Conservation (phyloP, 2,888 invertebrate genomes). For the Barypeithes pellucidus region DNA sequence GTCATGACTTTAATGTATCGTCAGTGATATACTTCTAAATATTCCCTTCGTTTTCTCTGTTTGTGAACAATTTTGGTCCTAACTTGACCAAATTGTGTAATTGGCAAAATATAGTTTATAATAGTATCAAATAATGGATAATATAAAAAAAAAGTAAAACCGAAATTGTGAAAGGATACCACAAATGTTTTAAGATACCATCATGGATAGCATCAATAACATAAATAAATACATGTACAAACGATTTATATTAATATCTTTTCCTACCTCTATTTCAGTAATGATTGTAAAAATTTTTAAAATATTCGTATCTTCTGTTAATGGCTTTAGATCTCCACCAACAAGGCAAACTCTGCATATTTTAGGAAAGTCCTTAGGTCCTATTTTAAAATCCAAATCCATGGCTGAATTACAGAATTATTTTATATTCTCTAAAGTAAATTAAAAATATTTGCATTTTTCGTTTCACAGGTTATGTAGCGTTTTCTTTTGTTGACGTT, state of each 20-base stretch:
- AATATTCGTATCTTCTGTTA: slow-evolving; percentile 47
- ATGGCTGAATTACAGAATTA: slow-evolving; percentile 12
- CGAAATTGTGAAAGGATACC: too few relatives aligned
- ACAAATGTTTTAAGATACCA: too few relatives aligned
- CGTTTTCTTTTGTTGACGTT: slow-evolving; percentile 28
- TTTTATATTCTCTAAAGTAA: slow-evolving; percentile 2
- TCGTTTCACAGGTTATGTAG: slow-evolving; percentile 20
- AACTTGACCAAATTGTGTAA: too few relatives aligned
- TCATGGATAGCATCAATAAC: too few relatives aligned
- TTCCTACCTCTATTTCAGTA: slow-evolving; percentile 52
- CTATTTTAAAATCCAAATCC: slow-evolving; percentile 45
- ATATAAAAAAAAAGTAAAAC: too few relatives aligned
- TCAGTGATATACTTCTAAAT: too few relatives aligned
- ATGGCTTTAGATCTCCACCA: slow-evolving; percentile 46
- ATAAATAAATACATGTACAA: not conserved
- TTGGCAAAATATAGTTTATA: too few relatives aligned
- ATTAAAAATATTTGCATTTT: slow-evolving; percentile 10
- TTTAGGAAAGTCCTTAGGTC: slow-evolving; percentile 52
- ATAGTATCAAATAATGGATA: too few relatives aligned
- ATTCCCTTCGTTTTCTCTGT: too few relatives aligned
- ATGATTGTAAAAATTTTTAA: slow-evolving; percentile 49
- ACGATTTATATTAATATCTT: not conserved
- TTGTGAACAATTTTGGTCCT: too few relatives aligned
- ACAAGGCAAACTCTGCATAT: slow-evolving; percentile 55
- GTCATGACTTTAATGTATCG: too few relatives aligned